phyloP scores from a whole-genome alignment of 2,113 vertebrate genomes.

The Tretioscincus oriximinensis region DNA sequence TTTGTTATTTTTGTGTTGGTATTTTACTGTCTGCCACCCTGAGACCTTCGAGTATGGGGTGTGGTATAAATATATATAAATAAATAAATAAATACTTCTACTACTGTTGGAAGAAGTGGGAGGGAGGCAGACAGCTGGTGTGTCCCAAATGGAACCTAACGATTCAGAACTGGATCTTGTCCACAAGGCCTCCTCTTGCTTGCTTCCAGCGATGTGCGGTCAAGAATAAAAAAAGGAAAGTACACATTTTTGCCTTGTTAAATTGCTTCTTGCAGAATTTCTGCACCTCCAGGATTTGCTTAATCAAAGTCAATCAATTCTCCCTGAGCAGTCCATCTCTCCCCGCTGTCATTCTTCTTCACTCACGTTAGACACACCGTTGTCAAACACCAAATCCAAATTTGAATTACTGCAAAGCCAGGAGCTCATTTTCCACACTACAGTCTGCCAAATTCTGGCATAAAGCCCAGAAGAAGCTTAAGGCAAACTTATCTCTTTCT shows the following conservation, averaged over 20 bases:
- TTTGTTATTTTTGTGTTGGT: too few relatives aligned
- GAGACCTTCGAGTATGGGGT: too few relatives aligned
- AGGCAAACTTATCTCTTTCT: conserved; percentile 58
- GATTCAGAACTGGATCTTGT: conserved; percentile 10
- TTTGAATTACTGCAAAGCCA: conserved; percentile 51
- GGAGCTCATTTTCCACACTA: conserved; percentile 49
- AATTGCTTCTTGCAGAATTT: conserved; percentile 41
- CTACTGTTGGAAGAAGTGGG: background rate
- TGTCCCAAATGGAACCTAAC: background rate
- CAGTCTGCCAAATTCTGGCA: conserved; percentile 57
- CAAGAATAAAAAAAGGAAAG: background rate
- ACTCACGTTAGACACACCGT: conserved; percentile 36
- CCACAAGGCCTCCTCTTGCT: background rate
- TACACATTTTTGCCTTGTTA: conserved; percentile 37
- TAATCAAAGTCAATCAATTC: conserved; percentile 36
- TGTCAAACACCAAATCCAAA: conserved; percentile 52
- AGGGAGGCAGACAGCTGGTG: background rate
- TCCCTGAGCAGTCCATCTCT: background rate
- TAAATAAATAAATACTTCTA: too few relatives aligned
- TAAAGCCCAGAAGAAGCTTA: conserved; percentile 54
- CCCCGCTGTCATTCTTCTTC: background rate
- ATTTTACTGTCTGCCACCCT: too few relatives aligned
- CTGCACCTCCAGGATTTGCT: conserved; percentile 21
- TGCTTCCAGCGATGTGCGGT: conserved; percentile 1
- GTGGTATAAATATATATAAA: too few relatives aligned